Evolutionary conservation across 2,113 vertebrate genomes (phyloP), one percentile per base, ranked within the genome.

Genomic region (Pelvicachromis taeniatus): DNA sequence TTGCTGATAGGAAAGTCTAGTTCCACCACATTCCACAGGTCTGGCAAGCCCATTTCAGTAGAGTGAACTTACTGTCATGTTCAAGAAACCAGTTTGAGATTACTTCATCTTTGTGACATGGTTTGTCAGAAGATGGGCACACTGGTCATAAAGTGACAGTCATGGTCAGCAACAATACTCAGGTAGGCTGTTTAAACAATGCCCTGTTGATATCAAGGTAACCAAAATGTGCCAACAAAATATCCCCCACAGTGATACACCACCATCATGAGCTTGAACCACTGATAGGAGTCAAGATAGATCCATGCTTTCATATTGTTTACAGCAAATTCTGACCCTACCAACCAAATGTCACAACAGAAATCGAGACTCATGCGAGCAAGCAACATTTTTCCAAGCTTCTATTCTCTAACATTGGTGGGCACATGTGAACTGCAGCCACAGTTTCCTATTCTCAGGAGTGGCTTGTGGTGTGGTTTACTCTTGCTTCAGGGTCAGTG

Each of bases 181-280:
- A 45, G 42, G 42, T 45, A 45, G 10, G 11, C 40, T 5, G 40
- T 42, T 42, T 42, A 42, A 42, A 42, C 4, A 12, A 42, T 42
- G 3, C 4, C 35, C 63, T n/a, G 23, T 23, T 70, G 63, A 42
- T 26, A 26, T 2, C 1, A 70, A 17, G 8, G 8, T 23, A 2
- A 23, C 21, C 23, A 45, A 65, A 26, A 14, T 23, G 12, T 42
- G n/a, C 12, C 63, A 42, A 23, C n/a, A 68, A 68, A 68, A 45
- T 68, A 42, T 68, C n/a, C 35, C n/a, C 0, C 3, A 23, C 23
- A 42, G n/a, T 42, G 0, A 42, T 68, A 9, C 21, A 65, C 2
- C 38, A 70, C 2, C 38, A 45, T 16, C 2, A 0, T 23, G 14
- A 26, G 14, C 65, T 45, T 7, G 40, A 70, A 10, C 40, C 0